Percentiles rank a stretch among this genome's conserved stretches.
Evolutionary conservation across 1,140 invertebrate species (phyloP).

Genomic region (Heliconius melpomene): DNA sequence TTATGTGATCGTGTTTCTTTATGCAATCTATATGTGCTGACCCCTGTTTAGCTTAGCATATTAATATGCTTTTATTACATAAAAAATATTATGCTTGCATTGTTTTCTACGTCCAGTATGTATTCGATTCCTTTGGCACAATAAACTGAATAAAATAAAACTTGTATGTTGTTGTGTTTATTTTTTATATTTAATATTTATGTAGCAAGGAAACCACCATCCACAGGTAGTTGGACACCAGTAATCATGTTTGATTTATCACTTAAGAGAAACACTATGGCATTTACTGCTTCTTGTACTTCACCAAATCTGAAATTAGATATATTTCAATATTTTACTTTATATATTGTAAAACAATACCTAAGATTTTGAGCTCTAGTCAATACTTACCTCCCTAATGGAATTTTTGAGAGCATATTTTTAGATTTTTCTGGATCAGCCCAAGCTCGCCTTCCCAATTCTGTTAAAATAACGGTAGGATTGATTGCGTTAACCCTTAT

Average conservation of each 20-base stretch:
- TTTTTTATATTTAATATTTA: conserved; percentile 48
- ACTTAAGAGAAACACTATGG: conserved; percentile 90
- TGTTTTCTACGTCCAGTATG: conserved; percentile 78
- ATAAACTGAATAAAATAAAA: conserved; percentile 75
- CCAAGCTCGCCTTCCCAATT: conserved; percentile 92
- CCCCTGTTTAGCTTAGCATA: conserved; percentile 66
- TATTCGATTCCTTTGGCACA: conserved; percentile 79
- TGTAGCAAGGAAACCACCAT: conserved; percentile 87
- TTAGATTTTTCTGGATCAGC: conserved; percentile 87
- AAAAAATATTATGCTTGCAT: conserved; percentile 77
- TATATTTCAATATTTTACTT: not conserved
- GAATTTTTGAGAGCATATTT: conserved; percentile 89
- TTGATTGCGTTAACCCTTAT: conserved; percentile 95
- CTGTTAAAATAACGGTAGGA: conserved; percentile 94
- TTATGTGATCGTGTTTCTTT: conserved; percentile 59
- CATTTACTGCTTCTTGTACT: conserved; percentile 91
- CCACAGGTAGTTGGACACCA: conserved; percentile 88
- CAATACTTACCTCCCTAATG: conserved; percentile 82
- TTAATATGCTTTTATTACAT: conserved; percentile 69
- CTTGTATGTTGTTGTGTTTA: conserved; percentile 41
- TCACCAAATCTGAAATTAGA: conserved; percentile 84
- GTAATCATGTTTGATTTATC: conserved; percentile 91
- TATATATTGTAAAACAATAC: not conserved
- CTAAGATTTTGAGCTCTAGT: not conserved
- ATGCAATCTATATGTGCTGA: conserved; percentile 60